Evolutionary conservation across 2,888 invertebrate species (phyloP).

Genomic region (Amblyteles armatorius): DNA sequence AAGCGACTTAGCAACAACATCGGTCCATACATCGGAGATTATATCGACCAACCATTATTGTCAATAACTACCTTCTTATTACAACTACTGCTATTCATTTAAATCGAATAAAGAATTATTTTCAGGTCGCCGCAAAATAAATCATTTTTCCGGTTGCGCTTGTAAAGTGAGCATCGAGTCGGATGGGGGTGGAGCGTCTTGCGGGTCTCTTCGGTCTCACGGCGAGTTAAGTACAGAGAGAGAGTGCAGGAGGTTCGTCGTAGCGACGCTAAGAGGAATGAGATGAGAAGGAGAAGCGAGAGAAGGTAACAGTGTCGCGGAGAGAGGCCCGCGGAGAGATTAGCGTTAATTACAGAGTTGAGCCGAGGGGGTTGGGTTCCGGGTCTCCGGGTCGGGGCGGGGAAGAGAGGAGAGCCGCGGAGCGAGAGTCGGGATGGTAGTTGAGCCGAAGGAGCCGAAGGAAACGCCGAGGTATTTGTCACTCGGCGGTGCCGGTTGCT

Average conservation of each 20-base stretch:
- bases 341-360: slow-evolving; percentile 84
- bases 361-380: slow-evolving; percentile 25
- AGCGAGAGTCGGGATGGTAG: slow-evolving; percentile 75
- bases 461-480: slow-evolving; percentile 79
- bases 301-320: slow-evolving; percentile 75
- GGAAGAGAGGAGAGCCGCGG: slow-evolving; percentile 66
- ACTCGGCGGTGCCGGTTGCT: slow-evolving; percentile 76
- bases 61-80: too few relatives aligned
- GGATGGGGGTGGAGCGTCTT: slow-evolving; percentile 29
- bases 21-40: too few relatives aligned
- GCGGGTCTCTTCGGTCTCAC: slow-evolving; percentile 67
- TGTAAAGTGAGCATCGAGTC: background rate
- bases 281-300: slow-evolving; percentile 18
- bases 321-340: slow-evolving; percentile 80
- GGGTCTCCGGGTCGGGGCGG: slow-evolving; percentile 16
- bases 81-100: too few relatives aligned
- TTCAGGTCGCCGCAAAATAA: background rate
- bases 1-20: too few relatives aligned
- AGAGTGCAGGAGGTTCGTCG: slow-evolving; percentile 8
- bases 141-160: background rate
- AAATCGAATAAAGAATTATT: too few relatives aligned
- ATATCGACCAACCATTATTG: too few relatives aligned
- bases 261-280: slow-evolving; percentile 27
- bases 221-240: slow-evolving; percentile 71
- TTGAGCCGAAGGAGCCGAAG: slow-evolving; percentile 42